Conservation (phyloP, 1,140 invertebrate genomes). For the Geopemphigus sp. region DNA sequence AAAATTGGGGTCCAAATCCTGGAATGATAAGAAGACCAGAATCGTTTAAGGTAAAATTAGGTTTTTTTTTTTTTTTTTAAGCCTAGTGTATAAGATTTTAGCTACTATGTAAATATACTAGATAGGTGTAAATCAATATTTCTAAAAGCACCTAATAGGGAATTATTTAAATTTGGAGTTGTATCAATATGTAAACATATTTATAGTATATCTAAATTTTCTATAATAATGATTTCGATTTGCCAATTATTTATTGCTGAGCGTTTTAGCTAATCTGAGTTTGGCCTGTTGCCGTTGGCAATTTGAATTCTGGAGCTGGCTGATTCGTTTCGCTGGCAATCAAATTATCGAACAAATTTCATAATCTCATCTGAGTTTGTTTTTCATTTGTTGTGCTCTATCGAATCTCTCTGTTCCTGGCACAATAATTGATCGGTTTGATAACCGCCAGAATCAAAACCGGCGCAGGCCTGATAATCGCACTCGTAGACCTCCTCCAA, state of each 20-base stretch:
- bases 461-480: conserved; percentile 50
- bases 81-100: conserved; percentile 11
- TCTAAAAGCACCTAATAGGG: conserved; percentile 40
- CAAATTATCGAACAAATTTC: conserved; percentile 48
- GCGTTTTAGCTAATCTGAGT: conserved; percentile 49
- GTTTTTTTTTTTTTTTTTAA: neutral
- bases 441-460: conserved; percentile 48
- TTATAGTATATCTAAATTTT: conserved; percentile 42
- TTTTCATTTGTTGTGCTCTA: conserved; percentile 50
- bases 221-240: conserved; percentile 46
- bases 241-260: conserved; percentile 48
- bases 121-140: conserved; percentile 30
- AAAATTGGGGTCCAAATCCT: conserved; percentile 37
- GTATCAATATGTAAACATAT: conserved; percentile 28
- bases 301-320: conserved; percentile 49
- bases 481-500: conserved; percentile 49
- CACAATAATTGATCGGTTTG: conserved; percentile 49
- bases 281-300: conserved; percentile 49
- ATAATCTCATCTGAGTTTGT: conserved; percentile 49
- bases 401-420: conserved; percentile 48
- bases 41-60: conserved; percentile 31
- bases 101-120: neutral
- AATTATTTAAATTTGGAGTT: conserved; percentile 24
- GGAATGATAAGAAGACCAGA: conserved; percentile 46
- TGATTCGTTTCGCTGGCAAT: conserved; percentile 49